Percentiles rank a stretch among this genome's conserved stretches.
phyloP scores from a whole-genome alignment of 1,140 invertebrate genomes.

The Sarcophaga peregrina region DNA sequence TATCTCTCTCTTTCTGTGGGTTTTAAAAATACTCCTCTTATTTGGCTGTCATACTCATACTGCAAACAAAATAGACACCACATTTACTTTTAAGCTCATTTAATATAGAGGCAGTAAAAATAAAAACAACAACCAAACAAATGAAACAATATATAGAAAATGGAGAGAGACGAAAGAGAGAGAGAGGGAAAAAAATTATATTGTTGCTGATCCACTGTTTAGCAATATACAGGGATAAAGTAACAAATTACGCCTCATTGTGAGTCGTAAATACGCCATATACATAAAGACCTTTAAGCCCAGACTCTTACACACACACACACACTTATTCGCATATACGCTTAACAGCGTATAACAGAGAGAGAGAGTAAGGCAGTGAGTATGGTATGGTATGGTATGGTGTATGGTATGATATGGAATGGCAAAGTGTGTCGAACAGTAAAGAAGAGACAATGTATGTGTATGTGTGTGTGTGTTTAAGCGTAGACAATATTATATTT shows the following conservation, averaged over 20 bases:
- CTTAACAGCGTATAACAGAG: background rate
- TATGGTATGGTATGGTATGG: background rate
- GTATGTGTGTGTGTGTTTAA: too few relatives aligned
- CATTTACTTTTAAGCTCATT: slow-evolving; percentile 13
- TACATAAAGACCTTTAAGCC: slow-evolving; percentile 39
- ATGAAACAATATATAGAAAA: background rate
- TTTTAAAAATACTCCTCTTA: too few relatives aligned
- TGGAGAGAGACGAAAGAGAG: too few relatives aligned
- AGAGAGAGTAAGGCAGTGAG: background rate
- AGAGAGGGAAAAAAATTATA: slow-evolving; percentile 28
- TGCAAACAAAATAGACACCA: background rate
- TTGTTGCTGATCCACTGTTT: slow-evolving; percentile 34
- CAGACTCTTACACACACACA: background rate
- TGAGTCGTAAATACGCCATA: slow-evolving; percentile 39
- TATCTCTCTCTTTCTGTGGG: background rate
- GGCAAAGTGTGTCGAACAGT: background rate
- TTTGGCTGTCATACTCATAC: too few relatives aligned
- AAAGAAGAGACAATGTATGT: background rate
- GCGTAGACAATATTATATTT: background rate
- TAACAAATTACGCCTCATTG: slow-evolving; percentile 41
- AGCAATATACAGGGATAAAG: slow-evolving; percentile 37
- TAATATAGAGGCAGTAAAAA: slow-evolving; percentile 33
- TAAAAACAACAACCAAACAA: slow-evolving; percentile 18
- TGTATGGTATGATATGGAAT: background rate
- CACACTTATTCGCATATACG: background rate